Evolutionary conservation across 2,113 vertebrate species (phyloP).

Genomic region (Clinocottus analis): DNA sequence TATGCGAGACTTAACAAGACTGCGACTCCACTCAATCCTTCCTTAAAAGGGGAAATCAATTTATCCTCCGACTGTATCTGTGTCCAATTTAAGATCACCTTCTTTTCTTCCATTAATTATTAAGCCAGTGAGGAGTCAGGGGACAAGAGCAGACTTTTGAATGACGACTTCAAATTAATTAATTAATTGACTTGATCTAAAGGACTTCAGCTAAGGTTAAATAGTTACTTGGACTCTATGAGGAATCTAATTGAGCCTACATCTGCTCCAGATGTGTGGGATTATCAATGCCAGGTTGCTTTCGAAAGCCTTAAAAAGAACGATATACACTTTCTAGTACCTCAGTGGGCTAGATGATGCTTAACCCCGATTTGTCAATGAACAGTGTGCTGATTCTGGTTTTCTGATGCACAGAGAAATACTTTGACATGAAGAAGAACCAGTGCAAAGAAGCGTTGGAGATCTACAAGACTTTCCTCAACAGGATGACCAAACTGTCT

Average conservation of each 20-base stretch:
- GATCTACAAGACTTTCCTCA: constrained; percentile 97
- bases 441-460: constrained; percentile 97
- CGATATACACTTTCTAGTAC: neutral
- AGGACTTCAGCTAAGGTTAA: neutral
- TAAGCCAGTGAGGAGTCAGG: constrained; percentile 29
- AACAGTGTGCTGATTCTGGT: neutral
- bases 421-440: constrained; percentile 99
- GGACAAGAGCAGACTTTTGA: constrained; percentile 26
- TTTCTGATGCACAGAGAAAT: constrained; percentile 89
- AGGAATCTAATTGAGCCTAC: constrained; percentile 5
- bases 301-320: no score
- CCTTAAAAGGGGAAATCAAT: constrained; percentile 47
- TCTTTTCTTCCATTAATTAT: constrained; percentile 43
- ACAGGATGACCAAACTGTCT: constrained; percentile 96
- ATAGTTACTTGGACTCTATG: neutral
- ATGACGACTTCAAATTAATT: constrained; percentile 40
- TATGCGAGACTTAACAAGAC: neutral
- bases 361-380: neutral
- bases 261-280: neutral
- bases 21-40: constrained; percentile 31
- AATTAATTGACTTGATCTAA: constrained; percentile 21
- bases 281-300: neutral
- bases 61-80: constrained; percentile 30
- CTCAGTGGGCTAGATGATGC: neutral
- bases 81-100: constrained; percentile 49